These are phyloP conservation scores for Toxotes chatareus DNA, from an alignment of 2,113 vertebrate genomes.

Conservation along the genomic window DNA sequence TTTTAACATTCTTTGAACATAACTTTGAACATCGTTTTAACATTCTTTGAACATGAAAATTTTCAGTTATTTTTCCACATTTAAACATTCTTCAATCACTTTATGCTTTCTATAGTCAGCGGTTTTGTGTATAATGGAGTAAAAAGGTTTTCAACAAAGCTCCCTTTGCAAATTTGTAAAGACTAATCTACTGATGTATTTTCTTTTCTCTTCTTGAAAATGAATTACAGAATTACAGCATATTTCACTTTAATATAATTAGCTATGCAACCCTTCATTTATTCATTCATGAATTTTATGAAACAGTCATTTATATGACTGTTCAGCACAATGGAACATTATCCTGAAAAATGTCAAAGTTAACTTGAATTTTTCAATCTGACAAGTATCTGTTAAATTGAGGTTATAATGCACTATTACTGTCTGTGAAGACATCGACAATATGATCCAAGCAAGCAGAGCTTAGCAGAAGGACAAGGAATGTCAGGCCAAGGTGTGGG, in stretches of 20 bases:
- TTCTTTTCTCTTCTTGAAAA: no score
- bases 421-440: neutral
- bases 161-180: constrained; percentile 33
- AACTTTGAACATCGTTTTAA: neutral
- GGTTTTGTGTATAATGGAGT: neutral
- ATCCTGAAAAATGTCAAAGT: neutral
- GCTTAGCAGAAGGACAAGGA: no score
- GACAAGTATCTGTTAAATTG: neutral
- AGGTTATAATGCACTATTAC: neutral
- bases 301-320: no score
- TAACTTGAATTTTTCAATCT: neutral
- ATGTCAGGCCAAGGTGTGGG: no score
- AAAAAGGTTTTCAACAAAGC: constrained; percentile 42
- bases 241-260: no score
- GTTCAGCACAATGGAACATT: neutral
- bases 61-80: neutral
- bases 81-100: neutral
- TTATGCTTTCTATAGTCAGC: neutral
- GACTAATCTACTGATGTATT: no score
- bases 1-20: neutral
- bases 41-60: neutral
- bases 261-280: no score
- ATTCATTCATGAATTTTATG: no score
- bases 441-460: no score
- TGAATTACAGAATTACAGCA: no score